Evolutionary conservation across 1,140 invertebrate species (phyloP).

Genomic region (Cherax destructor): DNA sequence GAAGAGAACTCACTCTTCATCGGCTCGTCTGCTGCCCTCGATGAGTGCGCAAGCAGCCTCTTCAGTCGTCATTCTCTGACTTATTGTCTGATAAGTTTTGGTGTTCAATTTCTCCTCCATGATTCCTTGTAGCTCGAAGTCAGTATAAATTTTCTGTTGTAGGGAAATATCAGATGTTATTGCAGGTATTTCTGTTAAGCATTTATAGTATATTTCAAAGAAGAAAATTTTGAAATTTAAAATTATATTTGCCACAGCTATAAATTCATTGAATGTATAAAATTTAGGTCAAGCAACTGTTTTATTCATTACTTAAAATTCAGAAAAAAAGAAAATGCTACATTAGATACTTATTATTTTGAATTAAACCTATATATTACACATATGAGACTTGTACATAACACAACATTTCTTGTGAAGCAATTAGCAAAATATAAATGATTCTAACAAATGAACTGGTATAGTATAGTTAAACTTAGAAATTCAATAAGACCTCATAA

Average conservation of each 20-base stretch:
- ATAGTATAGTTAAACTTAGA: too few relatives aligned
- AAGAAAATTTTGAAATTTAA: background rate
- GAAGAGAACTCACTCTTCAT: constrained; percentile 76
- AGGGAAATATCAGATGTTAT: constrained; percentile 73
- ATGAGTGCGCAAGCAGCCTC: constrained; percentile 94
- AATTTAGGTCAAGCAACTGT: too few relatives aligned
- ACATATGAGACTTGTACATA: too few relatives aligned
- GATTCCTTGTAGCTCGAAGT: constrained; percentile 99
- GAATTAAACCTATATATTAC: too few relatives aligned
- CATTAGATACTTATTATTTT: too few relatives aligned
- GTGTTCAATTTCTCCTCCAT: constrained; percentile 98
- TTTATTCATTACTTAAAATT: too few relatives aligned
- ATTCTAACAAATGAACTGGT: too few relatives aligned
- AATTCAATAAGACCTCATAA: too few relatives aligned
- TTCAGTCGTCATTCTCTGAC: constrained; percentile 95
- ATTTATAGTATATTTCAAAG: background rate
- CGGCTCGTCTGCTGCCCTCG: constrained; percentile 83
- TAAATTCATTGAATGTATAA: too few relatives aligned
- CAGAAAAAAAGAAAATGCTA: too few relatives aligned
- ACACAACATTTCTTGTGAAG: too few relatives aligned
- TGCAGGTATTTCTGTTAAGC: background rate
- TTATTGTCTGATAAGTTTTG: constrained; percentile 95
- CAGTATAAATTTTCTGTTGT: constrained; percentile 96
- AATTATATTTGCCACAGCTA: background rate
- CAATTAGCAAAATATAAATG: too few relatives aligned